These are phyloP conservation scores for Myotis findleyi DNA, from an alignment of 2,797 vertebrate genomes.

Conservation along the genomic window DNA sequence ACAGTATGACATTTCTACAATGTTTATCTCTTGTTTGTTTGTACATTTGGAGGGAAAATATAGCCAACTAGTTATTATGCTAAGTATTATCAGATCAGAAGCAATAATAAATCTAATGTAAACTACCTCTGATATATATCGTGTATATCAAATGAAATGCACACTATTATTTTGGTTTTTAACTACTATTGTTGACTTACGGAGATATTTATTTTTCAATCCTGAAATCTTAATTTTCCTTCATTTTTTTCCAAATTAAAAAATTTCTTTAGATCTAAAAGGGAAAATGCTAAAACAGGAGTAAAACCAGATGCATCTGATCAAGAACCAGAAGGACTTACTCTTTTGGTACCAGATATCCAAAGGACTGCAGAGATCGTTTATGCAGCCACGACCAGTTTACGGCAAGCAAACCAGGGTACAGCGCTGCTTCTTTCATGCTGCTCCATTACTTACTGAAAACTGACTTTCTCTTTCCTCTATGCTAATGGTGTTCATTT, in stretches of 20 bases:
- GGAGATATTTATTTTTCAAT: background rate
- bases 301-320: slow-evolving; percentile 95
- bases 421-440: background rate
- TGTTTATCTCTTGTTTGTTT: slow-evolving; percentile 8
- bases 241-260: slow-evolving; percentile 47
- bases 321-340: slow-evolving; percentile 97
- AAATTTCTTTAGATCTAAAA: slow-evolving; percentile 93
- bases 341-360: slow-evolving; percentile 98
- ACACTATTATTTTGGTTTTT: background rate
- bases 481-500: background rate
- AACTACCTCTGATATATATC: background rate
- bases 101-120: background rate
- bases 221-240: slow-evolving; percentile 59
- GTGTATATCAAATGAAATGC: background rate
- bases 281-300: slow-evolving; percentile 97
- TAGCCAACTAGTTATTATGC: background rate
- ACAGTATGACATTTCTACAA: background rate
- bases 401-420: slow-evolving; percentile 97
- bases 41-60: slow-evolving; percentile 29
- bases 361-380: slow-evolving; percentile 99
- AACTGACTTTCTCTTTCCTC: background rate
- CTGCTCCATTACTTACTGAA: background rate
- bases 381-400: slow-evolving; percentile 94
- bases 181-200: background rate
- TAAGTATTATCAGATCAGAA: background rate